A percentile compares a stretch with the other conserved stretches of the same genome.
phyloP scores from a whole-genome alignment of 1,140 invertebrate genomes.

The Oncopodura yosiiana region DNA sequence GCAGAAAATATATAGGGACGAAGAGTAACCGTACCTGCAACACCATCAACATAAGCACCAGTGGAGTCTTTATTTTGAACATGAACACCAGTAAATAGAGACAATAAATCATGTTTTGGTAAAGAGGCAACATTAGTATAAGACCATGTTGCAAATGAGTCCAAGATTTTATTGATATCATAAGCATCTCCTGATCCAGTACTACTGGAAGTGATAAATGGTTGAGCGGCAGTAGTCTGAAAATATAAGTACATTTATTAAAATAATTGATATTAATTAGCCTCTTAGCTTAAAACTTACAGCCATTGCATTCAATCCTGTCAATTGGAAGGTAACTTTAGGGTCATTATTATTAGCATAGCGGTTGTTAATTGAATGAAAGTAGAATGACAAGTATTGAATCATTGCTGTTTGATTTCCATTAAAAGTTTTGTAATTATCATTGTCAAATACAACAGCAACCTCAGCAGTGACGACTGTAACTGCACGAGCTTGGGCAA shows the following conservation, averaged over 20 bases:
- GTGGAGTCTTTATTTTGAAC: conserved; percentile 4
- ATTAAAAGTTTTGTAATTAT: conserved; percentile 5
- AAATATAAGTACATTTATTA: background rate
- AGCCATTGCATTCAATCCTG: background rate
- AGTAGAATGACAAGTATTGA: conserved; percentile 1
- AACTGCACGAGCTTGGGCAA: background rate
- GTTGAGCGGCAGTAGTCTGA: background rate
- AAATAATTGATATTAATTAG: too few species aligned
- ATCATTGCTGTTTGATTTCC: conserved; percentile 2
- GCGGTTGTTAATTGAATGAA: conserved; percentile 8
- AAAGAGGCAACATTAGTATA: background rate
- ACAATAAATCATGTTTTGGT: conserved; percentile 1
- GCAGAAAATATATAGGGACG: too few species aligned
- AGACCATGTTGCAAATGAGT: background rate
- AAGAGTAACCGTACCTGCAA: too few species aligned
- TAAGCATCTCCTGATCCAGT: conserved; percentile 3
- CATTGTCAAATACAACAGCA: conserved; percentile 6
- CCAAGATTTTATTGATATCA: conserved; percentile 11
- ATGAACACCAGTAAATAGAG: conserved; percentile 8
- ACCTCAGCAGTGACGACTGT: conserved; percentile 1
- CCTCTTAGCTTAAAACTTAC: too few species aligned
- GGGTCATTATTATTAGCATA: background rate
- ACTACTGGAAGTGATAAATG: background rate
- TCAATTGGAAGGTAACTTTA: background rate
- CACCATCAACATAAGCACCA: conserved; percentile 4